phyloP scores from a whole-genome alignment of 2,113 vertebrate genomes.

The Scopus umbretta region DNA sequence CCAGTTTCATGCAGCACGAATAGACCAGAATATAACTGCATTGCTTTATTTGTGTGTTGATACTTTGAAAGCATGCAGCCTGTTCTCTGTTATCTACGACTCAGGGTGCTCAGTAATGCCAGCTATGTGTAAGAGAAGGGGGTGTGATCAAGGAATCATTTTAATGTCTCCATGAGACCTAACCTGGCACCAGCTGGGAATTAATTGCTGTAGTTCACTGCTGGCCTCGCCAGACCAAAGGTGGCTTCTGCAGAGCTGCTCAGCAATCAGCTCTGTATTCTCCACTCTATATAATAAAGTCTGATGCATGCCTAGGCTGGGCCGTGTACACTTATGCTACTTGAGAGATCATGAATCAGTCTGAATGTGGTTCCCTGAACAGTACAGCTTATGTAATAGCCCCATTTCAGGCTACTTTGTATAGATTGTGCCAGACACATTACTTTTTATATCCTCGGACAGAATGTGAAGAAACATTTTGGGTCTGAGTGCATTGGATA shows the following conservation, averaged over 20 bases:
- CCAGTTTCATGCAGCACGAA: neutral
- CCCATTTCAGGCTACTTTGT: neutral
- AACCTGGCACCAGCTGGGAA: neutral
- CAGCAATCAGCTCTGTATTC: neutral
- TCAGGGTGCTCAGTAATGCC: neutral
- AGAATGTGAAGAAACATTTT: neutral
- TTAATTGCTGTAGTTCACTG: neutral
- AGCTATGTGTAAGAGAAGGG: neutral
- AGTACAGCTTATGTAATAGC: neutral
- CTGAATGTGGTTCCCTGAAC: neutral
- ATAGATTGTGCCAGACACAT: neutral
- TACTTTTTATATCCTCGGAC: neutral
- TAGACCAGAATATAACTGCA: neutral
- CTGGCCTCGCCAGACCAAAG: neutral
- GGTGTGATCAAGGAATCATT: neutral
- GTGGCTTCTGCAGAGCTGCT: neutral
- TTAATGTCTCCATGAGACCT: neutral
- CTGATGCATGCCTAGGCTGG: neutral
- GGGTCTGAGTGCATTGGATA: neutral
- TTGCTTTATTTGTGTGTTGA: neutral
- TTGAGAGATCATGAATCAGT: neutral
- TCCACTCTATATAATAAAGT: neutral
- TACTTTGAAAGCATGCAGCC: neutral
- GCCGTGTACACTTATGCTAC: fast-evolving
- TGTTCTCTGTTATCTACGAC: neutral